Evolutionary conservation across 2,888 invertebrate species (phyloP).

Genomic region (Patella depressa): DNA sequence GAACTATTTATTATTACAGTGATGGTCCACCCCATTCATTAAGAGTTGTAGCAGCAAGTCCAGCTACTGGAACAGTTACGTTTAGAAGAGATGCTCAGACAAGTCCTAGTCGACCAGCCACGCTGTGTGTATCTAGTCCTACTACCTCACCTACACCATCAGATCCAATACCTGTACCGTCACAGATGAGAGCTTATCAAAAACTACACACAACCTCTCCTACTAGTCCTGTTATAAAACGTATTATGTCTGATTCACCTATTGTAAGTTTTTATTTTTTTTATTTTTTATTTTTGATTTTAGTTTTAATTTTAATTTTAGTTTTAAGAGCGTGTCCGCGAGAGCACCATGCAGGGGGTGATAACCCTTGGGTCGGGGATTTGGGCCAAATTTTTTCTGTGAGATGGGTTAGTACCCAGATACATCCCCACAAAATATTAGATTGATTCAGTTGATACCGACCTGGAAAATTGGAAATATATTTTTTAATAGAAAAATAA

Average conservation of each 20-base stretch:
- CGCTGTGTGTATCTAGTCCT: slow-evolving; percentile 49
- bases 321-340: no score
- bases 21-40: slow-evolving; percentile 38
- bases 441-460: no score
- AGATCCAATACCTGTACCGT: slow-evolving; percentile 84
- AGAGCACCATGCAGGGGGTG: no score
- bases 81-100: slow-evolving; percentile 48
- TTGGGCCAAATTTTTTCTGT: no score
- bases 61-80: slow-evolving; percentile 46
- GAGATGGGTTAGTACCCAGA: no score
- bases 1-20: slow-evolving; percentile 26
- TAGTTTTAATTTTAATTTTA: no score
- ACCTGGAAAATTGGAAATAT: no score
- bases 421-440: no score
- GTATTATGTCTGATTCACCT: slow-evolving; percentile 26
- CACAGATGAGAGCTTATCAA: slow-evolving; percentile 76
- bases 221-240: slow-evolving; percentile 23
- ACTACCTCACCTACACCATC: slow-evolving; percentile 63
- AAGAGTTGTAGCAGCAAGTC: slow-evolving; percentile 45
- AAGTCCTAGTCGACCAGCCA: slow-evolving; percentile 52
- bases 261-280: slow-evolving; percentile 14
- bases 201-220: slow-evolving; percentile 69
- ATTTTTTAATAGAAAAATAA: no score
- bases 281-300: no score
- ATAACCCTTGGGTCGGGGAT: no score